A percentile compares a stretch with the other conserved stretches of the same genome.
Evolutionary conservation across 2,113 vertebrate species (phyloP).

Genomic region (Pseudolaguvia tuberculata): DNA sequence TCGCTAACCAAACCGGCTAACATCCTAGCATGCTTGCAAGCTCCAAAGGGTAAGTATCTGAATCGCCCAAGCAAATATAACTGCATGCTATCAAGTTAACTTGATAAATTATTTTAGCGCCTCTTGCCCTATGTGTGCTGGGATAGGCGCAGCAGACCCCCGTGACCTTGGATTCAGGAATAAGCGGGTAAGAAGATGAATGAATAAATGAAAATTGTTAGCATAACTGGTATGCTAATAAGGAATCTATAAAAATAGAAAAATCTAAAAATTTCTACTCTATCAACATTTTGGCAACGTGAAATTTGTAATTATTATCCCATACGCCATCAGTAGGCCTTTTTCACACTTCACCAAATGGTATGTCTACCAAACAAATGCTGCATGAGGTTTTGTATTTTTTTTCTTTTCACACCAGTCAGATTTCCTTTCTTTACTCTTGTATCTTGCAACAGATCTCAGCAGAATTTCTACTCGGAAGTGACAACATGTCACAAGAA

Average conservation of each 20-base stretch:
- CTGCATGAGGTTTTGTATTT: not conserved
- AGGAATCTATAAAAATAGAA: not conserved
- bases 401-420: not conserved
- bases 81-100: no score
- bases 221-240: not conserved
- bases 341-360: slow-evolving; percentile 34
- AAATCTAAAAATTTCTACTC: not conserved
- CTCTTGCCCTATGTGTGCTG: no score
- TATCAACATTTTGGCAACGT: slow-evolving; percentile 8
- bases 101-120: no score
- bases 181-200: no score
- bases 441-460: not conserved
- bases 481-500: slow-evolving; percentile 21
- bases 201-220: no score
- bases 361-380: slow-evolving; percentile 27
- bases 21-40: no score
- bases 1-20: no score
- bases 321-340: slow-evolving; percentile 16
- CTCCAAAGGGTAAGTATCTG: no score
- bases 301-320: not conserved
- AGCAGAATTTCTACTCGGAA: not conserved
- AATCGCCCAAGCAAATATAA: no score
- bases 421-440: not conserved
- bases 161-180: no score
- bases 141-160: no score